phyloP scores from a whole-genome alignment of 2,113 vertebrate genomes.

The Copsychus sechellarum region DNA sequence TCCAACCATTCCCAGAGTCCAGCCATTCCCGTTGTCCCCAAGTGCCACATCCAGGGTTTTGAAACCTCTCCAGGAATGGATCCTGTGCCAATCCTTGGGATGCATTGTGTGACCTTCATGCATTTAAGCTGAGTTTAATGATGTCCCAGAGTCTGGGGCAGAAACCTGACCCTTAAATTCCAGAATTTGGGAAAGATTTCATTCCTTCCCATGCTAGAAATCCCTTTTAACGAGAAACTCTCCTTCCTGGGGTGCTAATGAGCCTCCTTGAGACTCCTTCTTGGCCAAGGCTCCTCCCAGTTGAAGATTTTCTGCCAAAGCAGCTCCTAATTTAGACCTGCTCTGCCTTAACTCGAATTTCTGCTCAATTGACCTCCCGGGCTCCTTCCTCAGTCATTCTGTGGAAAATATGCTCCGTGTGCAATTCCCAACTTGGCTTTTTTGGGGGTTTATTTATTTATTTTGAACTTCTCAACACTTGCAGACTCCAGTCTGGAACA shows the following conservation, averaged over 20 bases:
- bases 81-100: neutral
- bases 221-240: neutral
- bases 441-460: neutral
- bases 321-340: conserved; percentile 32
- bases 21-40: neutral
- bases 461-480: neutral
- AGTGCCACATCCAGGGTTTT: neutral
- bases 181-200: neutral
- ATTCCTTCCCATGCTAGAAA: neutral
- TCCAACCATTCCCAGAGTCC: neutral
- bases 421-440: neutral
- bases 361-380: conserved; percentile 7
- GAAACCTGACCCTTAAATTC: neutral
- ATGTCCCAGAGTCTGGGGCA: neutral
- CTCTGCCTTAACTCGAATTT: conserved; percentile 33
- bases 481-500: neutral
- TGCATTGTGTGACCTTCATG: neutral
- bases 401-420: neutral
- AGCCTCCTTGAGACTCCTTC: neutral
- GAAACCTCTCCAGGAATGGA: neutral
- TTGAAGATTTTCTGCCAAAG: conserved; percentile 24
- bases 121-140: neutral
- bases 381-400: conserved; percentile 3
- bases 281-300: conserved; percentile 18
- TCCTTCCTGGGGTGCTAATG: neutral